These are phyloP conservation scores for Tyrophagus putrescentiae DNA, from an alignment of 1,140 invertebrate species.

Conservation along the genomic window DNA sequence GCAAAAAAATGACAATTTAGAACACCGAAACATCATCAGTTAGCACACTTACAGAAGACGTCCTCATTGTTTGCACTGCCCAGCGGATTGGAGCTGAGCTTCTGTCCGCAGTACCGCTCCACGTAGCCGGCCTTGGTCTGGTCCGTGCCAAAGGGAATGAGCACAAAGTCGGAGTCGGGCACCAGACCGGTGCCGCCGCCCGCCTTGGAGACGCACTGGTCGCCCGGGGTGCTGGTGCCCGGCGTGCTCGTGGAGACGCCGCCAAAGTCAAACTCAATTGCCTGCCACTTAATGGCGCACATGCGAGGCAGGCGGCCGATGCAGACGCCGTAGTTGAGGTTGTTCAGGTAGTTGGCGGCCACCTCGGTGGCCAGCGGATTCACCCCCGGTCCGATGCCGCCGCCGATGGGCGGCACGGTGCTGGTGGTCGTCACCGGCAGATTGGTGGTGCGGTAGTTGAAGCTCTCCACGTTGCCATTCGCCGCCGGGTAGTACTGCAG, in stretches of 20 bases:
- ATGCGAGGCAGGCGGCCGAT: slow-evolving; percentile 15
- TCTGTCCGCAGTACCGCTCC: slow-evolving; percentile 24
- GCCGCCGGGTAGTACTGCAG: slow-evolving; percentile 54
- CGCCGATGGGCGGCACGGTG: background rate
- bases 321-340: slow-evolving; percentile 61
- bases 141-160: slow-evolving; percentile 17
- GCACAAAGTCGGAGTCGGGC: slow-evolving; percentile 20
- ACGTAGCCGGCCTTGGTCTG: background rate
- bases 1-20: too few species aligned
- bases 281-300: slow-evolving; percentile 22
- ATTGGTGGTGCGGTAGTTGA: slow-evolving; percentile 36
- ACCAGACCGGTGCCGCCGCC: too few species aligned
- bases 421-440: slow-evolving; percentile 5
- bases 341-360: slow-evolving; percentile 38
- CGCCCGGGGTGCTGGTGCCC: slow-evolving; percentile 13
- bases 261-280: slow-evolving; percentile 24
- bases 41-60: slow-evolving; percentile 22
- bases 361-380: background rate
- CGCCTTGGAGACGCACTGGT: background rate
- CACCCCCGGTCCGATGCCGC: too few species aligned
- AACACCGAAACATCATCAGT: background rate
- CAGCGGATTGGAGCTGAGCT: slow-evolving; percentile 5
- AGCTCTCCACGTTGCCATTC: slow-evolving; percentile 51
- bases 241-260: background rate
- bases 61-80: slow-evolving; percentile 7